phyloP scores from a whole-genome alignment of 2,113 vertebrate species.

The Vulpes vulpes region DNA sequence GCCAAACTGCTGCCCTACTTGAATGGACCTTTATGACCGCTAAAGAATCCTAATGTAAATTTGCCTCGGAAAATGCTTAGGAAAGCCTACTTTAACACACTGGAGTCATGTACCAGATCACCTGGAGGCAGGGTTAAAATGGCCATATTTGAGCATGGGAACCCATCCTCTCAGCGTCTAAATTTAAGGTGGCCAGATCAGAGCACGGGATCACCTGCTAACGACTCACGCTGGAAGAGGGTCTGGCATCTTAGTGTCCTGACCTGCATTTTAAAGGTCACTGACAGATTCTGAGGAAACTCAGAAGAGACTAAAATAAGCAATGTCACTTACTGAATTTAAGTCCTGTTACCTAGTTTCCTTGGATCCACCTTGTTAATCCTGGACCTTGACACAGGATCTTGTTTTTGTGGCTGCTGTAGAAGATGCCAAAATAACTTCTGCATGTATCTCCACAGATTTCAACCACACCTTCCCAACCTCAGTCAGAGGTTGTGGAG shows the following conservation, averaged over 20 bases:
- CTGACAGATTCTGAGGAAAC: neutral
- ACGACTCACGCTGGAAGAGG: neutral
- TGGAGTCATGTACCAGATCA: neutral
- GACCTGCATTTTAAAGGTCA: neutral
- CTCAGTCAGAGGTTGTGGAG: neutral
- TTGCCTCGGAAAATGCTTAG: neutral
- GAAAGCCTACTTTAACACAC: neutral
- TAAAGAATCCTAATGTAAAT: neutral
- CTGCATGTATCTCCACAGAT: neutral
- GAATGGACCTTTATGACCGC: neutral
- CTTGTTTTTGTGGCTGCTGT: neutral
- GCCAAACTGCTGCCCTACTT: neutral
- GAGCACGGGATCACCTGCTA: neutral
- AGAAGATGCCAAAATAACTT: neutral
- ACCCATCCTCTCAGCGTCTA: neutral
- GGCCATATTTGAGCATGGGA: neutral
- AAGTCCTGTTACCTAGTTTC: neutral
- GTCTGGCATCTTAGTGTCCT: neutral
- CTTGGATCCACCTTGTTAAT: neutral
- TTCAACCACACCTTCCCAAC: neutral
- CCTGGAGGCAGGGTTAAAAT: neutral
- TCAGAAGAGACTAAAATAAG: neutral
- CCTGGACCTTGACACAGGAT: neutral
- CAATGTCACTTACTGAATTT: neutral
- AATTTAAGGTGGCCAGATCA: accelerated